phyloP scores from a whole-genome alignment of 2,888 invertebrate genomes.

The Spisula subtruncata region DNA sequence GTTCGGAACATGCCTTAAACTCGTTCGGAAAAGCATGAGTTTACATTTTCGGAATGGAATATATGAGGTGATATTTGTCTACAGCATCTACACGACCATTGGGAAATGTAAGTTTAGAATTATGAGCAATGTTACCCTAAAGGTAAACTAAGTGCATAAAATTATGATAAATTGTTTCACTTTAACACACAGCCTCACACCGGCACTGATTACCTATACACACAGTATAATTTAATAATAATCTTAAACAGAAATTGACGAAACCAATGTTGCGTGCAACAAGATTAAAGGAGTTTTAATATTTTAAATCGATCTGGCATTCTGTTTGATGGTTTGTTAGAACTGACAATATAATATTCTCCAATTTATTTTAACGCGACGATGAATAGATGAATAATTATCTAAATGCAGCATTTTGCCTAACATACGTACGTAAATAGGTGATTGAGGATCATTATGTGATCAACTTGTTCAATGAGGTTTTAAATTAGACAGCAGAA shows the following conservation, averaged over 20 bases:
- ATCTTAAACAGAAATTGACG: neutral
- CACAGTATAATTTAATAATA: neutral
- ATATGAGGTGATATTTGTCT: no score
- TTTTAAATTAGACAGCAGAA: neutral
- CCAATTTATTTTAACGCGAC: neutral
- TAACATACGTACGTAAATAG: neutral
- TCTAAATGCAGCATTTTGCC: neutral
- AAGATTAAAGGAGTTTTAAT: slow-evolving; percentile 33
- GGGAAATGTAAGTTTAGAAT: no score
- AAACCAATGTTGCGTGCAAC: slow-evolving; percentile 21
- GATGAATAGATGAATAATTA: neutral
- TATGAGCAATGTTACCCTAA: no score
- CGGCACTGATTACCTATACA: no score
- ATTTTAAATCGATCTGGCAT: neutral
- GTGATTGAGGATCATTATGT: neutral
- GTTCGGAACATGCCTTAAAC: no score
- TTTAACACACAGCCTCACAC: no score
- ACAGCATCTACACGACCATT: no score
- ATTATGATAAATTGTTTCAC: no score
- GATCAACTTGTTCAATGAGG: neutral
- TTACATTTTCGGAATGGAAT: no score
- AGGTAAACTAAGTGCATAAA: no score
- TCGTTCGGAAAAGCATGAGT: no score
- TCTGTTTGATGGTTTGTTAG: neutral
- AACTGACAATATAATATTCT: neutral